Evolutionary conservation across 2,113 vertebrate species (phyloP).

Genomic region (Limanda limanda): DNA sequence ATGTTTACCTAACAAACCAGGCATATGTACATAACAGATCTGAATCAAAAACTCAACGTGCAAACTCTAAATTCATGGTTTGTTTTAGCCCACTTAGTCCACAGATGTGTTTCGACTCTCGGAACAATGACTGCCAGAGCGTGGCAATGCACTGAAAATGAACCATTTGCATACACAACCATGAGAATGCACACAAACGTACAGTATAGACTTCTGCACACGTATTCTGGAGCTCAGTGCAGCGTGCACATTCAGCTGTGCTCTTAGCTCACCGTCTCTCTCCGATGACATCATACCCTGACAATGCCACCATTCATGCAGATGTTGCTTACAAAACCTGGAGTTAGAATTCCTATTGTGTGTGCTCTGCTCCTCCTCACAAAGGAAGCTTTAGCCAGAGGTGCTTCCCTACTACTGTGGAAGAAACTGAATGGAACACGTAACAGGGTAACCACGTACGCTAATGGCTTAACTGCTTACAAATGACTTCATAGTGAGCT

Average conservation of each 20-base stretch:
- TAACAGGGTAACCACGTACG: conserved; percentile 48
- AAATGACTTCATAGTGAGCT: conserved; percentile 63
- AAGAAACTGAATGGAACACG: conserved; percentile 55
- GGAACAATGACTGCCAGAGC: conserved; percentile 45
- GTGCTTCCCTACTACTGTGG: conserved; percentile 46
- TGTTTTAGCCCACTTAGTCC: conserved; percentile 35
- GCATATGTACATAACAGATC: conserved; percentile 33
- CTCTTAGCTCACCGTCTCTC: conserved; percentile 92
- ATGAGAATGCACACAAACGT: conserved; percentile 28
- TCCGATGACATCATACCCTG: conserved; percentile 92
- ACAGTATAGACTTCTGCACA: conserved; percentile 18
- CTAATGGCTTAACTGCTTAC: conserved; percentile 63
- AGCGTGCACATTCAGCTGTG: conserved; percentile 92
- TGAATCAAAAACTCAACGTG: conserved; percentile 39
- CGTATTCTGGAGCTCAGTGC: conserved; percentile 25
- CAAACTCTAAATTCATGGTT: conserved; percentile 41
- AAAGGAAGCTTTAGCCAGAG: conserved; percentile 68
- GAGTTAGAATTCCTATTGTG: conserved; percentile 89
- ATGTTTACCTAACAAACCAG: conserved; percentile 33
- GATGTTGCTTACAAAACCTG: conserved; percentile 92
- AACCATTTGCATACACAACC: conserved; percentile 29
- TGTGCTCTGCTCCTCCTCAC: conserved; percentile 67
- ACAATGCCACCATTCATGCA: conserved; percentile 98
- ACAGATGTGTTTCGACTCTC: conserved; percentile 62
- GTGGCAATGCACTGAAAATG: conserved; percentile 37